Conservation (phyloP, 2,797 vertebrate genomes). For the Arnoldichthys spilopterus region DNA sequence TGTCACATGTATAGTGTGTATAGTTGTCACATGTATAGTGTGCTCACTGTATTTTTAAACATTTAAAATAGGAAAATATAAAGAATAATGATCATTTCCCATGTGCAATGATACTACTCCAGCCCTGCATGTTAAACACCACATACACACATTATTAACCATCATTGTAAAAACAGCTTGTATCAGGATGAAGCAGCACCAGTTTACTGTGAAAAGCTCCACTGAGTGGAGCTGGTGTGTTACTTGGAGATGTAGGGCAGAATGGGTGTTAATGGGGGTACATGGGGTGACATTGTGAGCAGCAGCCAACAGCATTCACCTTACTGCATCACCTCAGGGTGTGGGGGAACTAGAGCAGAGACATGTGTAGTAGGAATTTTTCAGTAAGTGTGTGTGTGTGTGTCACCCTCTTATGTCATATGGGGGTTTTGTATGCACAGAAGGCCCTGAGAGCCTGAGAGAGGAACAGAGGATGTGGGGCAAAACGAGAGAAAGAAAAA, state of each 20-base stretch:
- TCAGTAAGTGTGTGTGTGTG: neutral
- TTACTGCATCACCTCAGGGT: slow-evolving; percentile 42
- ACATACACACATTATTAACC: neutral
- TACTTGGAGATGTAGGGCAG: slow-evolving; percentile 11
- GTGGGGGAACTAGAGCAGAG: slow-evolving; percentile 58
- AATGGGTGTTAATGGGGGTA: slow-evolving; percentile 1
- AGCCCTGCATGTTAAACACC: too few species aligned
- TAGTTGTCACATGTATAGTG: too few species aligned
- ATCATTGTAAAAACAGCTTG: neutral
- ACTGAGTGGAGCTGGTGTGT: neutral
- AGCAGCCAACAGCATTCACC: slow-evolving; percentile 53
- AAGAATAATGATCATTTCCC: too few species aligned
- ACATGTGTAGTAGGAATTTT: too few species aligned
- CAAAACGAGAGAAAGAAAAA: too few species aligned
- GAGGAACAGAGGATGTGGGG: neutral
- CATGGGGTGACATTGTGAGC: slow-evolving; percentile 5
- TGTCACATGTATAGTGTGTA: too few species aligned
- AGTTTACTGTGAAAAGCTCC: neutral
- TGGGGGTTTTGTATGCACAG: too few species aligned
- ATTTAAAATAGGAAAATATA: too few species aligned
- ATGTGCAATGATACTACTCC: too few species aligned
- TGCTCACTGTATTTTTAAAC: too few species aligned
- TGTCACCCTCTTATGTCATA: too few species aligned
- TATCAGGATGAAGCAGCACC: neutral
- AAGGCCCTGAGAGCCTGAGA: neutral